A percentile compares a stretch with the other conserved stretches of the same genome.
Evolutionary conservation across 1,140 invertebrate species (phyloP).

Genomic region (Zophobas morio): DNA sequence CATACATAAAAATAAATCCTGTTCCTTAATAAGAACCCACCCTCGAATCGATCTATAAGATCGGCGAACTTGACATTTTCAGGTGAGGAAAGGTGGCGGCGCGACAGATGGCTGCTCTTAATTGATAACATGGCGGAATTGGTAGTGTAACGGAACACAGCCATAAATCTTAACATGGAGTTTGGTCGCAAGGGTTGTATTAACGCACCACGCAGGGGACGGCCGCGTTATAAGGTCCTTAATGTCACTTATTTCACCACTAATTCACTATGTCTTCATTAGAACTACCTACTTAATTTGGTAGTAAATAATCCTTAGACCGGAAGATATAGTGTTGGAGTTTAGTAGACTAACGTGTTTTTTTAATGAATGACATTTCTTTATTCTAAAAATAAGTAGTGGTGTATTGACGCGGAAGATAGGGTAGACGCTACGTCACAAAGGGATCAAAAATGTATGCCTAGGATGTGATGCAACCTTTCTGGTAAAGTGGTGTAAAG

Average conservation of each 20-base stretch:
- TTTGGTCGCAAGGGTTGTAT: conserved; percentile 1
- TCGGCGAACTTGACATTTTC: background rate
- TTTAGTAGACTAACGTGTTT: no score
- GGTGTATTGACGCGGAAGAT: background rate
- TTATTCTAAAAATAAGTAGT: no score
- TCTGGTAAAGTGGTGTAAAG: background rate
- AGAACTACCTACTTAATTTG: background rate
- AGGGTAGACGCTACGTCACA: background rate
- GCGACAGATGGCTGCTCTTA: conserved; percentile 17
- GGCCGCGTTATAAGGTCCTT: background rate
- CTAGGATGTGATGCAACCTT: conserved; percentile 1
- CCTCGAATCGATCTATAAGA: conserved; percentile 19
- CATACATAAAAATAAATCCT: background rate
- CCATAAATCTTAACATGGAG: conserved; percentile 26
- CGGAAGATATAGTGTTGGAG: no score
- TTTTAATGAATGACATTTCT: no score
- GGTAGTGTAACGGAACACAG: conserved; percentile 3
- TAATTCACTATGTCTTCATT: conserved; percentile 4
- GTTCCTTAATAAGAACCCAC: conserved; percentile 3
- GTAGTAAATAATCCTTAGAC: no score
- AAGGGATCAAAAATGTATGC: conserved; percentile 15
- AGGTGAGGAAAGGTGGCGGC: conserved; percentile 36
- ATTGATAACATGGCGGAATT: conserved; percentile 24
- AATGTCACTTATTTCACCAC: conserved; percentile 21
- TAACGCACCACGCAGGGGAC: background rate